phyloP scores from a whole-genome alignment of 2,797 vertebrate genomes.

The Chromobotia macracanthus region DNA sequence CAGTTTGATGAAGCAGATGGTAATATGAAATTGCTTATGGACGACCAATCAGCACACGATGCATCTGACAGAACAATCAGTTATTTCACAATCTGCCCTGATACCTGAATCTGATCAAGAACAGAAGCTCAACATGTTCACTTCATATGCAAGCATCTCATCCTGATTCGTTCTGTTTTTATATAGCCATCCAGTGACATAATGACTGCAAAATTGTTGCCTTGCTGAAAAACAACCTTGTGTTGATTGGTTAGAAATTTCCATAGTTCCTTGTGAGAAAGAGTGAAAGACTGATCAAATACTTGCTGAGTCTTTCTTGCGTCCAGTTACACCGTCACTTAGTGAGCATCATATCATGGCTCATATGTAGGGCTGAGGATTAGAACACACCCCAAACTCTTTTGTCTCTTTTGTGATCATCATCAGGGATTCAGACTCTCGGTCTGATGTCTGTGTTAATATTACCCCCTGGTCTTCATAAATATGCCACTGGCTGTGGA shows the following conservation, averaged over 20 bases:
- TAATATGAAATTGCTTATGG: slow-evolving; percentile 12
- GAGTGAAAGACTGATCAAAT: no score
- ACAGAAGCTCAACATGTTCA: slow-evolving; percentile 10
- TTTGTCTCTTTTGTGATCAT: no score
- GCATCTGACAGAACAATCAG: slow-evolving; percentile 49
- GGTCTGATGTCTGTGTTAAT: no score
- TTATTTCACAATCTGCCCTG: slow-evolving; percentile 41
- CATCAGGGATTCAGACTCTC: no score
- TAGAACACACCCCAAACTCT: no score
- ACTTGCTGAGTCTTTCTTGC: background rate
- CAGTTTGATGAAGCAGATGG: slow-evolving; percentile 38
- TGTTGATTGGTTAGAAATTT: background rate
- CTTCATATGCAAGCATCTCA: slow-evolving; percentile 14
- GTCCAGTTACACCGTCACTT: background rate
- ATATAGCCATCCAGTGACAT: background rate
- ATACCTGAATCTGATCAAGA: slow-evolving; percentile 46
- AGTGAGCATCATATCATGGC: no score
- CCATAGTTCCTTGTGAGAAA: no score
- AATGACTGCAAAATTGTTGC: background rate
- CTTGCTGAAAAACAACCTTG: no score
- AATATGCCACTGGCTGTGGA: no score
- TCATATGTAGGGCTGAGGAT: no score
- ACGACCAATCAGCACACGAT: slow-evolving; percentile 44
- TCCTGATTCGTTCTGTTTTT: background rate
- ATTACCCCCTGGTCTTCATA: no score